phyloP scores from a whole-genome alignment of 1,140 invertebrate species.

The Zophobas morio region DNA sequence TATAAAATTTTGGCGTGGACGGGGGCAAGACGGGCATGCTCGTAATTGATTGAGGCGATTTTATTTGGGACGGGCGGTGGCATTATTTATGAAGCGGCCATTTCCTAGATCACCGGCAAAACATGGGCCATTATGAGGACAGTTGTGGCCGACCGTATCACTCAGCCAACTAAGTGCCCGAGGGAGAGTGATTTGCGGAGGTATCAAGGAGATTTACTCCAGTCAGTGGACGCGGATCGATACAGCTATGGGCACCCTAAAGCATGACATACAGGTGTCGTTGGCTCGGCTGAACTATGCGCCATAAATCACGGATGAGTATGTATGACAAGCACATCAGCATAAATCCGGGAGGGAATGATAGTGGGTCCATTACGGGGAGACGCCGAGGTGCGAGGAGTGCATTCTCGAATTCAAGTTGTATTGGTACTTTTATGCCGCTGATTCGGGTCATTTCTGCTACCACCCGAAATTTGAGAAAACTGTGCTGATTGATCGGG shows the following conservation, averaged over 20 bases:
- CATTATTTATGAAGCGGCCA: constrained; percentile 63
- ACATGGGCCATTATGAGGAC: constrained; percentile 59
- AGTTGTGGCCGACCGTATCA: constrained; percentile 50
- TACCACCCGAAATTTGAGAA: no score
- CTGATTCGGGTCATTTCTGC: no score
- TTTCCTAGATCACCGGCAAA: constrained; percentile 61
- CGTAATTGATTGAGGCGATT: constrained; percentile 49
- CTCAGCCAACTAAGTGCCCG: constrained; percentile 51
- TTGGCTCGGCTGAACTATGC: background rate
- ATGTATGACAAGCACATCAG: no score
- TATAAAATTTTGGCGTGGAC: constrained; percentile 38
- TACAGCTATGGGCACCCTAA: constrained; percentile 2
- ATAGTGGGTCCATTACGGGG: no score
- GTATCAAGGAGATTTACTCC: constrained; percentile 47
- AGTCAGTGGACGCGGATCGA: constrained; percentile 36
- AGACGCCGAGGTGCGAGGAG: no score
- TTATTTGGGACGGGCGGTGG: constrained; percentile 48
- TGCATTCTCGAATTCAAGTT: no score
- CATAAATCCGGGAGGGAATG: no score
- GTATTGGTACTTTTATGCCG: no score
- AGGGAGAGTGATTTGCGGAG: constrained; percentile 47
- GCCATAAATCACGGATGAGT: no score
- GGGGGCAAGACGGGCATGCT: constrained; percentile 8
- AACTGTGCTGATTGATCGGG: no score
- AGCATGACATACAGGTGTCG: constrained; percentile 18